Percentiles rank a stretch among this genome's conserved stretches.
Evolutionary conservation across 1,140 invertebrate species (phyloP).

Genomic region (Heliconius eleuchia): DNA sequence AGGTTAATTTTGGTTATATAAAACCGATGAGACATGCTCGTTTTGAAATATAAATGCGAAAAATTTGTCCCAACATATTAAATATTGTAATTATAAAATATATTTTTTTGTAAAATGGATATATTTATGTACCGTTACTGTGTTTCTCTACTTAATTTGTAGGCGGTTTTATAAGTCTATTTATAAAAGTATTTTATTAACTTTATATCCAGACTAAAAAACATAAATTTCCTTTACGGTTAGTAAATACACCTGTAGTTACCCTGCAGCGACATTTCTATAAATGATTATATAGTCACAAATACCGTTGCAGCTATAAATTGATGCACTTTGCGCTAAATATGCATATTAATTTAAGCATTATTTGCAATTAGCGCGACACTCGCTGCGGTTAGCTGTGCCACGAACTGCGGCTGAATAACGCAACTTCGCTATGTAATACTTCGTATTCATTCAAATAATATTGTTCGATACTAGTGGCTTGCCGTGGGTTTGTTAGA

Average conservation of each 20-base stretch:
- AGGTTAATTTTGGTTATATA: constrained; percentile 25
- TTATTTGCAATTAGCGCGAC: constrained; percentile 44
- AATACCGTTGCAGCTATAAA: not conserved
- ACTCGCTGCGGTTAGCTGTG: constrained; percentile 42
- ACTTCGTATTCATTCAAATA: constrained; percentile 7
- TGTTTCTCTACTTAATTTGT: too few species aligned
- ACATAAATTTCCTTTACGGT: not conserved
- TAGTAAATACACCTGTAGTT: not conserved
- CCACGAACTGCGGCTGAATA: constrained; percentile 37
- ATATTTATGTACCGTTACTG: too few species aligned
- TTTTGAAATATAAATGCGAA: not conserved
- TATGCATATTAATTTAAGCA: constrained; percentile 31
- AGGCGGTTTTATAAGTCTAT: too few species aligned
- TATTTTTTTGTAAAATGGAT: too few species aligned
- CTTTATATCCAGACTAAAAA: not conserved
- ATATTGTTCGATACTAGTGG: not conserved
- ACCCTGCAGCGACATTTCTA: not conserved
- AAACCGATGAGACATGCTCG: not conserved
- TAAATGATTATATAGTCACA: not conserved
- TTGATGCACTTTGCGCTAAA: constrained; percentile 16
- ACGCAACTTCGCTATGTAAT: constrained; percentile 34
- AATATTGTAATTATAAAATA: not conserved
- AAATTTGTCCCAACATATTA: not conserved
- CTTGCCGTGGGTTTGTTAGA: not conserved
- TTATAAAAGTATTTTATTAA: too few species aligned